Conservation (phyloP, 2,888 invertebrate genomes). For the Spilosoma lubricipeda region DNA sequence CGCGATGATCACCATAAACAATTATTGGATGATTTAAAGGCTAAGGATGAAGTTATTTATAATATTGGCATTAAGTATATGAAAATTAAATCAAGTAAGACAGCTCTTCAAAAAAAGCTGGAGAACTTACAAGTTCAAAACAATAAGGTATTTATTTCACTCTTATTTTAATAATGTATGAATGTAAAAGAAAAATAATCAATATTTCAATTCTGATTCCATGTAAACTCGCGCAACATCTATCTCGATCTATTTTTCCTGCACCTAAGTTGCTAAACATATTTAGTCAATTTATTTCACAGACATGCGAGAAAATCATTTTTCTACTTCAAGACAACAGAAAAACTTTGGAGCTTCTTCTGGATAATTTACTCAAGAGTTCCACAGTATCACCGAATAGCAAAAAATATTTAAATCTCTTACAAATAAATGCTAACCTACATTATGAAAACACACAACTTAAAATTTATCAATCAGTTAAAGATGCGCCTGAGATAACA, state of each 20-base stretch:
- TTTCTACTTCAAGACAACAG: conserved; percentile 57
- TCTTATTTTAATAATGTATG: background rate
- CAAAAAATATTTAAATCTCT: conserved; percentile 57
- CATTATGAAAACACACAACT: conserved; percentile 63
- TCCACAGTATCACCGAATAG: conserved; percentile 48
- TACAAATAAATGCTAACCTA: conserved; percentile 58
- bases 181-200: background rate
- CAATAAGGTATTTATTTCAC: conserved; percentile 35
- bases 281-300: conserved; percentile 28
- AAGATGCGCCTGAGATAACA: conserved; percentile 17
- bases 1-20: conserved; percentile 32
- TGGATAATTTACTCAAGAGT: conserved; percentile 51
- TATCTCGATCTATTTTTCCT: background rate
- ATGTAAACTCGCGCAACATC: background rate
- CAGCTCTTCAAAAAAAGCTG: conserved; percentile 63
- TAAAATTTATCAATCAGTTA: conserved; percentile 50
- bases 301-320: conserved; percentile 57
- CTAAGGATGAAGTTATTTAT: conserved; percentile 60
- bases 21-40: conserved; percentile 50
- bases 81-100: conserved; percentile 59
- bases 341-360: conserved; percentile 48
- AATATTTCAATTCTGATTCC: background rate
- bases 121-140: conserved; percentile 63
- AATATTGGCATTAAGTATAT: conserved; percentile 61
- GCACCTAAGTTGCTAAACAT: background rate